Base-by-base conservation (phyloP, 2,113 vertebrate genomes). In the Nycticebus coucang region DNA sequence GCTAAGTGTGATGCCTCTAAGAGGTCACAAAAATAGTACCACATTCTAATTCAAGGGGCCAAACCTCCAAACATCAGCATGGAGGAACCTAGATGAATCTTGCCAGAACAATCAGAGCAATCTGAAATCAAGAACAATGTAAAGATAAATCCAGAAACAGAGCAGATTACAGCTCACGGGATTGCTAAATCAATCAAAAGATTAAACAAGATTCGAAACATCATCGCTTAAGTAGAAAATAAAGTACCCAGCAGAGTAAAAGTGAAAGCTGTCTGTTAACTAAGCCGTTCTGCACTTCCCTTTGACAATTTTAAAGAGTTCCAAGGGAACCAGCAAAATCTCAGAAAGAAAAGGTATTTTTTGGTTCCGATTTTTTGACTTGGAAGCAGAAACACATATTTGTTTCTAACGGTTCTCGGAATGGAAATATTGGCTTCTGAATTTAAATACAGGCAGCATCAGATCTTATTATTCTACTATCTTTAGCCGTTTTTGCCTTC, bases 401-500 rank as follows among this genome's bases (percentile, higher is more conserved):
- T 95, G 87, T 93, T 87, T 96, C 97, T 55, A 96, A 95, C 30
- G 19, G 41, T 22, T 59, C 68, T 96, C 88, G 72, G 37, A 81
- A 96, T 85, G 72, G 71, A 77, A 95, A 92, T 90, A 89, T 14
- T 80, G 35, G 92, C 87, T 94, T 94, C 96, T 91, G 53, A 83
- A 92, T 64, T 35, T 94, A 92, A 95, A 93, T 86, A 83, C 81
- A 74, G 21, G 37, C 66, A 79, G 79, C 62, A 79, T 90, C 83
- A 22, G 41, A 87, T 90, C 62, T 94, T 91, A 93, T 90, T 95
- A 75, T 91, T 94, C 71, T 62, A 62, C 96, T 95, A 80, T 78
- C 93, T 94, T 93, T 62, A 95, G 95, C 71, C 82, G 94, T 94
- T 97, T 94, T 89, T 93, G 89, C 80, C 60, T 97, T 96, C 60